A percentile compares a stretch with the other conserved stretches of the same genome.
phyloP scores from a whole-genome alignment of 2,797 vertebrate genomes.

The Channa striata region DNA sequence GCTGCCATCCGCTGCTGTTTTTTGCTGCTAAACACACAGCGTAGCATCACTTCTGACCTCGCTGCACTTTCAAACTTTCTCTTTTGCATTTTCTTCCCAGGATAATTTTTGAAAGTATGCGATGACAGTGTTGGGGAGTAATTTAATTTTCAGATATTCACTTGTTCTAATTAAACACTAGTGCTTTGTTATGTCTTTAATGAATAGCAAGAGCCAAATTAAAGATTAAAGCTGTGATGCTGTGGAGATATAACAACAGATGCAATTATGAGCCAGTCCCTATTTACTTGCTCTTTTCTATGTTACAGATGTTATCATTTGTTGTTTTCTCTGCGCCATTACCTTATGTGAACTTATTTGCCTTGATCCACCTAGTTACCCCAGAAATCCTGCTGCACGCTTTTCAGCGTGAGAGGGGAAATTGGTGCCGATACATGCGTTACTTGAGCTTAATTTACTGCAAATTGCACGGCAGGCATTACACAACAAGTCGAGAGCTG shows the following conservation, averaged over 20 bases:
- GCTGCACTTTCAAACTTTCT: not conserved
- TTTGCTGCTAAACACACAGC: constrained; percentile 31
- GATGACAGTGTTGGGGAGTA: constrained; percentile 32
- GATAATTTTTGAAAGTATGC: constrained; percentile 18
- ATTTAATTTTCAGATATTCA: constrained; percentile 70
- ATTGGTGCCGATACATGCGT: constrained; percentile 45
- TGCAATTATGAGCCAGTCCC: constrained; percentile 68
- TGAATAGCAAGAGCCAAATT: constrained; percentile 75
- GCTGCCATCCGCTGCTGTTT: constrained; percentile 42
- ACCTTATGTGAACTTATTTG: constrained; percentile 68
- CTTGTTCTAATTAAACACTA: constrained; percentile 70
- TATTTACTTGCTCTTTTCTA: constrained; percentile 60
- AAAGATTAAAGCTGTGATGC: constrained; percentile 71
- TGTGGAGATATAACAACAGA: constrained; percentile 68
- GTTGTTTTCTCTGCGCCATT: constrained; percentile 49
- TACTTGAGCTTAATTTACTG: constrained; percentile 71
- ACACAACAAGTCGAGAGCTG: constrained; percentile 76
- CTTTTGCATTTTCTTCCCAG: constrained; percentile 21
- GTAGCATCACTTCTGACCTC: constrained; percentile 39
- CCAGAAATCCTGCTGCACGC: constrained; percentile 33
- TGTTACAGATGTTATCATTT: constrained; percentile 67
- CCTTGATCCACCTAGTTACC: constrained; percentile 47
- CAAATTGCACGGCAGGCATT: constrained; percentile 71
- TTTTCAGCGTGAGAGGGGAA: constrained; percentile 5
- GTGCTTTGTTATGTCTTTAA: constrained; percentile 68